These are phyloP conservation scores for Polypterus bichir DNA, from an alignment of 2,113 vertebrate species.

Conservation along the genomic window DNA sequence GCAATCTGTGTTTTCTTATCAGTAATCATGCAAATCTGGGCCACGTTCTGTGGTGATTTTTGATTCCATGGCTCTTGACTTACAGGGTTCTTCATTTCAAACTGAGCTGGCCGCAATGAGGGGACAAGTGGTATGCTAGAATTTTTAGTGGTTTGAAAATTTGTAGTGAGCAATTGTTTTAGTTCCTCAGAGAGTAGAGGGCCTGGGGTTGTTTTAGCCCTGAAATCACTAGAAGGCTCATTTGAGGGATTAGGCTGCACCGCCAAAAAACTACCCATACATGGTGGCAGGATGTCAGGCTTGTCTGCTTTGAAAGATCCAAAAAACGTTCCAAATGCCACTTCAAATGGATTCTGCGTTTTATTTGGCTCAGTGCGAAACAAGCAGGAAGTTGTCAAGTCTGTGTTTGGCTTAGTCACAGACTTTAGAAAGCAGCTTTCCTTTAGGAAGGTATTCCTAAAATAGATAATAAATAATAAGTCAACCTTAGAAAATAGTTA, in stretches of 20 bases:
- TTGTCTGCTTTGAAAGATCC: too few species aligned
- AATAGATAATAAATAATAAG: too few species aligned
- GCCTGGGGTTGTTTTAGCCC: not conserved
- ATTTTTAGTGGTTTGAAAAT: not conserved
- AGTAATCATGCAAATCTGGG: not conserved
- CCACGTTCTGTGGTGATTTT: not conserved
- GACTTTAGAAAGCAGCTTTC: not conserved
- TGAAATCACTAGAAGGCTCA: not conserved
- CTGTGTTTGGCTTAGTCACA: not conserved
- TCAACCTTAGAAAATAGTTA: too few species aligned
- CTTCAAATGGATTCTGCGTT: conserved; percentile 1
- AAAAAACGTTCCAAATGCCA: not conserved
- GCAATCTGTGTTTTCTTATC: too few species aligned
- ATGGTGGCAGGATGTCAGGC: not conserved
- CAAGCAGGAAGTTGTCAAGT: not conserved
- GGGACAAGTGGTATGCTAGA: not conserved
- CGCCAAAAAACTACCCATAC: not conserved
- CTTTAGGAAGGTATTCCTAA: not conserved
- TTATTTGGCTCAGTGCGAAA: not conserved
- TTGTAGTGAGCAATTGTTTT: not conserved
- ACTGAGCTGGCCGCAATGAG: not conserved
- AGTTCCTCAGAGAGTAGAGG: not conserved
- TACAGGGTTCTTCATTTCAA: not conserved
- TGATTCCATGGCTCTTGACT: not conserved
- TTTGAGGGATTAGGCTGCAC: not conserved